phyloP scores from a whole-genome alignment of 2,113 vertebrate genomes.

The Corythoichthys intestinalis region DNA sequence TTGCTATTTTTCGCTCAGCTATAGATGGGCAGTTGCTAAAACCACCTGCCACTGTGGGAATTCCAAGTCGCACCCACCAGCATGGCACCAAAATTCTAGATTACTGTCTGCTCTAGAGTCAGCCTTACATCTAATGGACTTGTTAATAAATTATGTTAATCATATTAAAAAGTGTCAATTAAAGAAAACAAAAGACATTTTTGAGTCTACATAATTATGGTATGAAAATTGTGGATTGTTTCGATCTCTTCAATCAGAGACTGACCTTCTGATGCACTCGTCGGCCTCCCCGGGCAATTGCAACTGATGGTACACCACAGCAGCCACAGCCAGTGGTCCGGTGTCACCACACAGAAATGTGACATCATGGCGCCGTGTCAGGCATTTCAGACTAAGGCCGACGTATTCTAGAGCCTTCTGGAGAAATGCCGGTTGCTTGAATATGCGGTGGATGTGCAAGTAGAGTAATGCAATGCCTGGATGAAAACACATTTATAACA shows the following conservation, averaged over 20 bases:
- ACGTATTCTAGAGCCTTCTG: constrained; percentile 79
- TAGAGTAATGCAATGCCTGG: constrained; percentile 91
- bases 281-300: constrained; percentile 81
- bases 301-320: constrained; percentile 81
- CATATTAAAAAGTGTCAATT: too few relatives aligned
- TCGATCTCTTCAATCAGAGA: background rate
- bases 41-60: too few relatives aligned
- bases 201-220: background rate
- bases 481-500: background rate
- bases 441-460: constrained; percentile 84
- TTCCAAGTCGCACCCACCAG: too few relatives aligned
- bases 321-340: constrained; percentile 85
- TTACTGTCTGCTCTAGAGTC: too few relatives aligned
- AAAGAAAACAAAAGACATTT: background rate
- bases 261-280: constrained; percentile 83
- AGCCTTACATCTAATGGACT: too few relatives aligned
- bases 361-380: constrained; percentile 81
- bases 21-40: too few relatives aligned
- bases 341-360: constrained; percentile 93
- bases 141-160: too few relatives aligned
- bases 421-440: constrained; percentile 79
- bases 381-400: constrained; percentile 77
- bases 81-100: too few relatives aligned
- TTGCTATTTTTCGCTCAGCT: too few relatives aligned
- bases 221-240: background rate